phyloP scores from a whole-genome alignment of 2,113 vertebrate species.

The Myotis lucifugus region DNA sequence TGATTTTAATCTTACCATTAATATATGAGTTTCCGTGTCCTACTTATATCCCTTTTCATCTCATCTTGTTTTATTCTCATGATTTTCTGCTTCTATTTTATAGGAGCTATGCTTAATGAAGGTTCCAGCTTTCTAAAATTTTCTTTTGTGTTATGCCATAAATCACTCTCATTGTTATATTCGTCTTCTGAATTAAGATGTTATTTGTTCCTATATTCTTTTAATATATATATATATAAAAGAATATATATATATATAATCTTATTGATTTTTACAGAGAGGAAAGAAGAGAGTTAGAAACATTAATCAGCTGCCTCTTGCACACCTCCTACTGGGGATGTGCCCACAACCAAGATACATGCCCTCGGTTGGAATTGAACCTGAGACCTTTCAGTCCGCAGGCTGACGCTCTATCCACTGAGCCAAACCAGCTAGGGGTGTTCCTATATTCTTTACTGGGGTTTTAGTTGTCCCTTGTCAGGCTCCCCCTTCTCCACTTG shows the following conservation, averaged over 20 bases:
- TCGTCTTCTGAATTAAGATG: neutral
- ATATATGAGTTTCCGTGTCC: neutral
- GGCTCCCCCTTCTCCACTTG: neutral
- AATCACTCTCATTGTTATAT: neutral
- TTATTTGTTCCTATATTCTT: neutral
- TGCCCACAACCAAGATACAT: too few species aligned
- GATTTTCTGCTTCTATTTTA: neutral
- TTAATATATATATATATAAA: too few species aligned
- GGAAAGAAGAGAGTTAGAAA: too few species aligned
- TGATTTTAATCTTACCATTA: constrained; percentile 38
- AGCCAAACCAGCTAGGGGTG: neutral
- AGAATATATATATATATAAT: too few species aligned
- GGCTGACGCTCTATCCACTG: too few species aligned
- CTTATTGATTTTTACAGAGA: too few species aligned
- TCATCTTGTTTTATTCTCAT: neutral
- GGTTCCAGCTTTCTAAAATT: neutral
- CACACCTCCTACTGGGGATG: too few species aligned
- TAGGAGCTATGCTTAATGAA: neutral
- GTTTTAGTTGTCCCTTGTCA: neutral
- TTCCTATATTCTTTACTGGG: neutral
- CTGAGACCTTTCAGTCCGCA: too few species aligned
- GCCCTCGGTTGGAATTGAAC: too few species aligned
- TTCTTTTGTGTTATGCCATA: neutral
- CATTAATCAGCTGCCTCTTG: too few species aligned
- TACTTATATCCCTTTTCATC: neutral